These are phyloP conservation scores for Adela reaumurella DNA, from an alignment of 2,888 invertebrate species.

Conservation along the genomic window DNA sequence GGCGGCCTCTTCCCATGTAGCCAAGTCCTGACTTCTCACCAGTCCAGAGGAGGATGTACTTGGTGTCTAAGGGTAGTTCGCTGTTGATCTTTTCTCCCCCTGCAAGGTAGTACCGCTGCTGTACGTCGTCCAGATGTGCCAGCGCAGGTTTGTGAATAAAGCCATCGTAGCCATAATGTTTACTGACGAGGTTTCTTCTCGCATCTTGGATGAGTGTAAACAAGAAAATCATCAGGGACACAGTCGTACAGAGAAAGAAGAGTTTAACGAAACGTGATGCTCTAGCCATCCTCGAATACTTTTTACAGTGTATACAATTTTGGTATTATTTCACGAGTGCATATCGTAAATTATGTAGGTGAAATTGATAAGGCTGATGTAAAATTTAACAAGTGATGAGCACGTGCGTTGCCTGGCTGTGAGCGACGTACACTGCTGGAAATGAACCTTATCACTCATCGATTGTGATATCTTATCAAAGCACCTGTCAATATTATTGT, in stretches of 20 bases:
- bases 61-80: constrained; percentile 24
- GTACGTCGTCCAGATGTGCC: too few relatives aligned
- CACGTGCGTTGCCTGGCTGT: too few relatives aligned
- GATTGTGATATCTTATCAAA: too few relatives aligned
- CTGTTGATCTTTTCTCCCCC: background rate
- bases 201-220: background rate
- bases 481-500: too few relatives aligned
- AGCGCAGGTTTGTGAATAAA: background rate
- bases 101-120: background rate
- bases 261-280: background rate
- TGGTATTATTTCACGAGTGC: too few relatives aligned
- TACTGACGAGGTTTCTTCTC: background rate
- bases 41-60: constrained; percentile 38
- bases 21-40: constrained; percentile 21
- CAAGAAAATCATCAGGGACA: background rate
- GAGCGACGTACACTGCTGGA: too few relatives aligned
- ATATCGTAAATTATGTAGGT: too few relatives aligned
- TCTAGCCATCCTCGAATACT: background rate
- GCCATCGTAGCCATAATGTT: background rate
- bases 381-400: too few relatives aligned
- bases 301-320: too few relatives aligned
- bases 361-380: too few relatives aligned
- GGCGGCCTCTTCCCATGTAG: constrained; percentile 20
- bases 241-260: background rate
- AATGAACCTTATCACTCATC: too few relatives aligned